Base-by-base conservation (phyloP, 2,888 invertebrate genomes). In the Willowsia nigromaculata region DNA sequence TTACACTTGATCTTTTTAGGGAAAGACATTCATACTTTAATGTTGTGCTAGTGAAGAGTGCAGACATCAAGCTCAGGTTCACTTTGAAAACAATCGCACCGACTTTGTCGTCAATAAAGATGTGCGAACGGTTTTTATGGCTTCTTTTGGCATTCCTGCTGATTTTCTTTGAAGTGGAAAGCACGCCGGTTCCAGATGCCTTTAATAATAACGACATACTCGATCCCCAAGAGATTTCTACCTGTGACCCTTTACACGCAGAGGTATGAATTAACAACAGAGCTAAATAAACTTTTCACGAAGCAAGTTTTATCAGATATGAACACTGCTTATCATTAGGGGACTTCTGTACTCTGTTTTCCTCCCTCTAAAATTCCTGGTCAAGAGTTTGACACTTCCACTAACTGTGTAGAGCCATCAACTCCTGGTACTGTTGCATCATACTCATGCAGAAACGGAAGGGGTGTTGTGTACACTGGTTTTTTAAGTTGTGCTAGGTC, bases 331-430 rank as follows among this genome's bases (percentile, higher is more conserved):
- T 9, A 25, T 50, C 0, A n/a, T n/a, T 30, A 90, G 90, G 88
- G 90, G 13, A 90, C 90, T 3, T 47, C 78, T 6, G 27, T 90
- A 0, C 62, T 90, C 0, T 90, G 90, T 40, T 84, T 88, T 25
- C 74, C 84, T 18, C 88, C 90, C 9, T 27, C 78, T 15, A 62
- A 7, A 43, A 11, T 18, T 15, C 56, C 80, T 1, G 27, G 11
- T 18, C 56, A 80, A 37, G 15, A 56, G 9, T 80, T 80, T 80
- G 80, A 15, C 56, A 15, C 33, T 22, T 27, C 74, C 11, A 87
- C 62, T 3, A 43, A 90, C 33, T 90, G 90, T 15, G 43, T 43
- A 1, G 33, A 80, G n/a, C 78, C 78, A 0, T 90, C 90, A 3
- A 15, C 40, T 62, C 87, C 90, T 11, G 74, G 88, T 25, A 90